These are phyloP conservation scores for Himalopsyche tibetana DNA, from an alignment of 2,888 invertebrate genomes.

Conservation along the genomic window DNA sequence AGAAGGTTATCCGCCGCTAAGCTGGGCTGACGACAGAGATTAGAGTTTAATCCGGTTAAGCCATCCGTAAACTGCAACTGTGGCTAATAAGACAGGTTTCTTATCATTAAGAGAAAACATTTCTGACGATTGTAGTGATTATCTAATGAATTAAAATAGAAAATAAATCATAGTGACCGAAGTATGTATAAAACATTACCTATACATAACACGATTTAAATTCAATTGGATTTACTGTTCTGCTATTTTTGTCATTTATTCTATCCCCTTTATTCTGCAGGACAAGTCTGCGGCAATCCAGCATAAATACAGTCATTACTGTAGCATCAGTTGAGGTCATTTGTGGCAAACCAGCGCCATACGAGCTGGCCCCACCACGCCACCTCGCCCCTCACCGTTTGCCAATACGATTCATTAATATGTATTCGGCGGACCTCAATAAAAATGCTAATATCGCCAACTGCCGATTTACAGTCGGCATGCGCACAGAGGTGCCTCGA, in stretches of 20 bases:
- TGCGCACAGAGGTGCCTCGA: constrained; percentile 1
- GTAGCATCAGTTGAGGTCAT: constrained; percentile 18
- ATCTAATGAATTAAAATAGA: too few species aligned
- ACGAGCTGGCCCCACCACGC: background rate
- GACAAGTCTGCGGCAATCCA: background rate
- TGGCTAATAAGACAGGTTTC: background rate
- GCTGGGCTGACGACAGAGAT: constrained; percentile 12
- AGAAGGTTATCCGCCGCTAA: constrained; percentile 11
- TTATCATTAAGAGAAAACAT: background rate
- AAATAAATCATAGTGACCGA: too few species aligned
- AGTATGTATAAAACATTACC: too few species aligned
- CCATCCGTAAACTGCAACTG: constrained; percentile 13
- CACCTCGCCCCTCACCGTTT: background rate
- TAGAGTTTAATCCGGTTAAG: background rate
- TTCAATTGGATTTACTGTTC: too few species aligned
- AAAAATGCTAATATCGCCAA: constrained; percentile 48
- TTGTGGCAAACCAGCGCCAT: constrained; percentile 22
- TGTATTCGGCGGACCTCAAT: constrained; percentile 46
- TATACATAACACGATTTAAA: too few species aligned
- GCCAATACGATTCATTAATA: constrained; percentile 45
- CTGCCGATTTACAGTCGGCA: constrained; percentile 46
- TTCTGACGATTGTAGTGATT: too few species aligned
- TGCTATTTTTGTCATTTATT: background rate
- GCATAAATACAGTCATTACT: constrained; percentile 42
- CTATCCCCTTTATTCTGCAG: background rate